A percentile compares a stretch with the other conserved stretches of the same genome.
Conservation (phyloP, 2,797 vertebrate genomes). For the Leptoclinus maculatus region DNA sequence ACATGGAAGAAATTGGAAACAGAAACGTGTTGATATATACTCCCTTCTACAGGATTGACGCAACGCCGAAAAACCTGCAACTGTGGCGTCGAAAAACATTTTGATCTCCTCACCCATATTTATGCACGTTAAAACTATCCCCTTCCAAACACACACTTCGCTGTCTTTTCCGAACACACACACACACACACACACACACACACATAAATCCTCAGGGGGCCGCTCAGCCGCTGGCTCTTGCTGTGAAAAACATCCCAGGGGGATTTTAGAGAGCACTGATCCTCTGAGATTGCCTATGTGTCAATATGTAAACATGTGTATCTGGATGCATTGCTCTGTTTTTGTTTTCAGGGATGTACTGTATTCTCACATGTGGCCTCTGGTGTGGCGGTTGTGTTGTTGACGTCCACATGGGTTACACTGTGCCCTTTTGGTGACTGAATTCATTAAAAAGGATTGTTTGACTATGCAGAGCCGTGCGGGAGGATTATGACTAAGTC, state of each 20-base stretch:
- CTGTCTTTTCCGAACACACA: slow-evolving; percentile 12
- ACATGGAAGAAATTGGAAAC: background rate
- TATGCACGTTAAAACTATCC: slow-evolving; percentile 29
- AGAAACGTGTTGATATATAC: background rate
- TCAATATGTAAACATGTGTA: slow-evolving; percentile 78
- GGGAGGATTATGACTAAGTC: slow-evolving; percentile 52
- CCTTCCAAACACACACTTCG: slow-evolving; percentile 27
- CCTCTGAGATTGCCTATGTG: slow-evolving; percentile 71
- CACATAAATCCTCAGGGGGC: slow-evolving; percentile 55
- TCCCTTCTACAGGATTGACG: background rate
- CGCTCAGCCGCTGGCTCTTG: slow-evolving; percentile 44
- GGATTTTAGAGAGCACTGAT: slow-evolving; percentile 71
- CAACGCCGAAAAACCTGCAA: background rate
- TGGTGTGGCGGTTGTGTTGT: slow-evolving; percentile 61
- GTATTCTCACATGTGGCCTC: slow-evolving; percentile 48
- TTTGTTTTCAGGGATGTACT: slow-evolving; percentile 68
- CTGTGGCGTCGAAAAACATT: background rate
- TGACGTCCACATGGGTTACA: slow-evolving; percentile 48
- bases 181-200: background rate
- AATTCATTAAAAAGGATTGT: slow-evolving; percentile 66
- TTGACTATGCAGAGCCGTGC: slow-evolving; percentile 54
- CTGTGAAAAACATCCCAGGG: slow-evolving; percentile 75
- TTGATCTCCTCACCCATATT: slow-evolving; percentile 37
- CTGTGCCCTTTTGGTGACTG: slow-evolving; percentile 52
- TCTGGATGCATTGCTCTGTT: slow-evolving; percentile 68